A percentile compares a stretch with the other conserved stretches of the same genome.
These are phyloP conservation scores for Volucella inanis DNA, from an alignment of 2,888 invertebrate species.

Conservation along the genomic window DNA sequence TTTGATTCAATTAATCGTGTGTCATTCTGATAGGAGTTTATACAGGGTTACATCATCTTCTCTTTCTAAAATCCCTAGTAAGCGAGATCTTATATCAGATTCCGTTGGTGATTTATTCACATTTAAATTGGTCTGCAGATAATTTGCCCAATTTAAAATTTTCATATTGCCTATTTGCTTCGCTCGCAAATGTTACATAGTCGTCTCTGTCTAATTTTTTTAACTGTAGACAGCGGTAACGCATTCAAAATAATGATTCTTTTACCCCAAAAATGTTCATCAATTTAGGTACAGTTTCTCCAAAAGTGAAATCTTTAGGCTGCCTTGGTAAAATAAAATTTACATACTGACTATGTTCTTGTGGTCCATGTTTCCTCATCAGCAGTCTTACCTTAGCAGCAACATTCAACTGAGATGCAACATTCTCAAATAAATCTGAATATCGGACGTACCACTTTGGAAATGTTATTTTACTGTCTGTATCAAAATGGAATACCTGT, in stretches of 20 bases:
- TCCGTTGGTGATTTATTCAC: constrained; percentile 52
- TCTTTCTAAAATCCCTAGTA: constrained; percentile 54
- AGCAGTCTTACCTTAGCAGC: too few species aligned
- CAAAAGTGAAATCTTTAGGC: too few species aligned
- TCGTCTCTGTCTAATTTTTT: constrained; percentile 55
- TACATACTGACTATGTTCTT: too few species aligned
- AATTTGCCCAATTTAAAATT: constrained; percentile 23
- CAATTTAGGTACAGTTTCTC: too few species aligned
- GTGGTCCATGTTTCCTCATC: too few species aligned
- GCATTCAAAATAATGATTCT: constrained; percentile 59
- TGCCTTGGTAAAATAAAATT: too few species aligned
- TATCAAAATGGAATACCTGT: too few species aligned
- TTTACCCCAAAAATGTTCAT: constrained; percentile 65
- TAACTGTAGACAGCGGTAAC: constrained; percentile 66
- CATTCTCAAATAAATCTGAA: too few species aligned
- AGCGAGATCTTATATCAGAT: constrained; percentile 65
- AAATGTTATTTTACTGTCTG: too few species aligned
- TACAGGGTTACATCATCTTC: constrained; percentile 23
- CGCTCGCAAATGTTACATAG: constrained; percentile 45
- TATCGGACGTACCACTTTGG: too few species aligned
- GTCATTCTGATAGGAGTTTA: constrained; percentile 48
- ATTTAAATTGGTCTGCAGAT: too few species aligned
- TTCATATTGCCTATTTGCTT: constrained; percentile 24
- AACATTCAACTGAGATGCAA: too few species aligned
- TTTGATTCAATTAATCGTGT: constrained; percentile 30